These are phyloP conservation scores for Orthosia gothica DNA, from an alignment of 2,888 invertebrate genomes.

Conservation along the genomic window DNA sequence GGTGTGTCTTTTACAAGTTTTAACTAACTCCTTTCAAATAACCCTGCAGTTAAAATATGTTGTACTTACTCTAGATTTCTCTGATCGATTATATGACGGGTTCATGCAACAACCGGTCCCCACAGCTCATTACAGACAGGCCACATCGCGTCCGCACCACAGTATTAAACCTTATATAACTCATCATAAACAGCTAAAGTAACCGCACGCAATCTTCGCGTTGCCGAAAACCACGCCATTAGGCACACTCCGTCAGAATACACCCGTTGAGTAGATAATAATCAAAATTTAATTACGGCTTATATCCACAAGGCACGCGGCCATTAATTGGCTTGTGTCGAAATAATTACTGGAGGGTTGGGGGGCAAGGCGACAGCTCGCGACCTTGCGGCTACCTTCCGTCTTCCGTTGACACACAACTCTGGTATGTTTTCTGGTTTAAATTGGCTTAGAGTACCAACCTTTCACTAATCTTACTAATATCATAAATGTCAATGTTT, in stretches of 20 bases:
- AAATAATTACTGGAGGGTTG: slow-evolving; percentile 73
- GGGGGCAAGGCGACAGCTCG: slow-evolving; percentile 40
- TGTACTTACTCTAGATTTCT: slow-evolving; percentile 42
- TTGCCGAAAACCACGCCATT: slow-evolving; percentile 61
- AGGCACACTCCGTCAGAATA: slow-evolving; percentile 42
- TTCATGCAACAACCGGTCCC: slow-evolving; percentile 51
- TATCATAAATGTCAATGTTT: too few relatives aligned
- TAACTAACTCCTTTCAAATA: slow-evolving; percentile 10
- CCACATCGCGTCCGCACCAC: slow-evolving; percentile 16
- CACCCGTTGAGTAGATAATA: slow-evolving; percentile 70
- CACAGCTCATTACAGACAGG: slow-evolving; percentile 35
- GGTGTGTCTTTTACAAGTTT: neutral
- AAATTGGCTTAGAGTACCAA: slow-evolving; percentile 16
- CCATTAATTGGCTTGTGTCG: slow-evolving; percentile 78
- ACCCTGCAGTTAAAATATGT: slow-evolving; percentile 17
- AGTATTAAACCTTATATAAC: slow-evolving; percentile 51
- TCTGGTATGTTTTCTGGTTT: slow-evolving; percentile 14
- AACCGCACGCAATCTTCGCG: slow-evolving; percentile 54
- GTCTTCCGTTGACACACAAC: slow-evolving; percentile 66
- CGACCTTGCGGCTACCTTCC: slow-evolving; percentile 68
- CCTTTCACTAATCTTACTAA: slow-evolving; percentile 3
- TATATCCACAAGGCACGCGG: slow-evolving; percentile 71
- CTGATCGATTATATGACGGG: slow-evolving; percentile 49
- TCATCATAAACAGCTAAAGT: slow-evolving; percentile 42
- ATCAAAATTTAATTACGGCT: slow-evolving; percentile 80